Conservation (phyloP, 2,888 invertebrate genomes). For the Plemyria rubiginata region DNA sequence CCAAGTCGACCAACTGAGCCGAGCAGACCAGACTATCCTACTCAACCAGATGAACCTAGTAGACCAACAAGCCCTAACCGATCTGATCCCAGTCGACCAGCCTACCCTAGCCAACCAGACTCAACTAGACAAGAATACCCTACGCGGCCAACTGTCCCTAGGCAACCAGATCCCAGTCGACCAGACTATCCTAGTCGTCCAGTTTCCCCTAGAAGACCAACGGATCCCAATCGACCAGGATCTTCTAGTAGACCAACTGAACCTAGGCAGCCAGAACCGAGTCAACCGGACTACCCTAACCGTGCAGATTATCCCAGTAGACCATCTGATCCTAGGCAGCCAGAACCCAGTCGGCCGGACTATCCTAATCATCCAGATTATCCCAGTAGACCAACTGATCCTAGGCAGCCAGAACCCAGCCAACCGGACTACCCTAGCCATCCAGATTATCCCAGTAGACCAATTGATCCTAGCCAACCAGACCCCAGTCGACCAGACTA, state of each 20-base stretch:
- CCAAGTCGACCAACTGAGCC: not conserved
- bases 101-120: not conserved
- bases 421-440: conserved; percentile 28
- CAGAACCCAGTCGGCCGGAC: no score
- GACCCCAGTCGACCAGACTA: conserved; percentile 10
- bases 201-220: conserved; percentile 21
- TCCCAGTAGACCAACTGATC: conserved; percentile 7
- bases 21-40: not conserved
- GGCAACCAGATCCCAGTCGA: not conserved
- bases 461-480: conserved; percentile 21
- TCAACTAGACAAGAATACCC: not conserved
- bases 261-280: conserved; percentile 23
- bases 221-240: conserved; percentile 8
- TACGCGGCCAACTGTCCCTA: conserved; percentile 19
- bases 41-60: conserved; percentile 8
- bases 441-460: conserved; percentile 15
- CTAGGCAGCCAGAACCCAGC: conserved; percentile 28
- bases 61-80: conserved; percentile 15
- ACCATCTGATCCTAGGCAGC: conserved; percentile 22
- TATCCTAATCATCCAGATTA: conserved; percentile 5
- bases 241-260: conserved; percentile 17
- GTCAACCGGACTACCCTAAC: conserved; percentile 12
- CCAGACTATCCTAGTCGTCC: not conserved
- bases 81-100: not conserved
- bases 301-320: conserved; percentile 16